phyloP scores from a whole-genome alignment of 2,113 vertebrate species.

The Microtus pennsylvanicus region DNA sequence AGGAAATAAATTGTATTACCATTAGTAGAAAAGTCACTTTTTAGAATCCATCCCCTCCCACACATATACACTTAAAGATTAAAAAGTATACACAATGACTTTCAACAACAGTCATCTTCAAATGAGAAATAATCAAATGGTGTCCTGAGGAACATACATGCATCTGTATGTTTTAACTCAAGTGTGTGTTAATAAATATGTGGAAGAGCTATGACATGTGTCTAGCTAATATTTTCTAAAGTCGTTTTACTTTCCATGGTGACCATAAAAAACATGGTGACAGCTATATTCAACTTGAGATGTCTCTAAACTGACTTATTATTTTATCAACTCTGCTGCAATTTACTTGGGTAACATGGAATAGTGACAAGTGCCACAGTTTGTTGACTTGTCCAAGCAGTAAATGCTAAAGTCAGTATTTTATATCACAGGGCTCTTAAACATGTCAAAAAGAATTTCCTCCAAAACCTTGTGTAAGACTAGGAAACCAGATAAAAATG shows the following conservation, averaged over 20 bases:
- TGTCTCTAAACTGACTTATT: constrained; percentile 69
- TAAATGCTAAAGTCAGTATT: constrained; percentile 67
- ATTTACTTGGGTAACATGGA: constrained; percentile 76
- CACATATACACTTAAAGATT: neutral
- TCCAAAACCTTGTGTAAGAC: constrained; percentile 62
- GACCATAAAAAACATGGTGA: neutral
- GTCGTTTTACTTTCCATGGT: neutral
- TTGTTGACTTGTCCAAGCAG: constrained; percentile 67
- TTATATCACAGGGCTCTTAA: constrained; percentile 67
- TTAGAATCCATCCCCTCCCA: neutral
- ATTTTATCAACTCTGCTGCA: constrained; percentile 47
- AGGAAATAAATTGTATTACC: neutral
- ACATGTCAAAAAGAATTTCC: constrained; percentile 78
- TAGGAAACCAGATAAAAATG: constrained; percentile 73
- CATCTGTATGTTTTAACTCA: neutral
- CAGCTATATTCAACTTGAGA: constrained; percentile 57
- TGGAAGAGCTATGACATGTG: neutral
- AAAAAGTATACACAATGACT: neutral
- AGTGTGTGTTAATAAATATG: neutral
- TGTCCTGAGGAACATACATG: neutral
- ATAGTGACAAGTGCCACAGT: constrained; percentile 26
- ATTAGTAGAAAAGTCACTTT: neutral
- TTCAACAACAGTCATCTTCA: neutral
- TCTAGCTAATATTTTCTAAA: neutral
- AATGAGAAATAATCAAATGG: neutral